Percentiles rank a stretch among this genome's conserved stretches.
Conservation (phyloP, 2,113 vertebrate genomes). For the Sardina pilchardus region DNA sequence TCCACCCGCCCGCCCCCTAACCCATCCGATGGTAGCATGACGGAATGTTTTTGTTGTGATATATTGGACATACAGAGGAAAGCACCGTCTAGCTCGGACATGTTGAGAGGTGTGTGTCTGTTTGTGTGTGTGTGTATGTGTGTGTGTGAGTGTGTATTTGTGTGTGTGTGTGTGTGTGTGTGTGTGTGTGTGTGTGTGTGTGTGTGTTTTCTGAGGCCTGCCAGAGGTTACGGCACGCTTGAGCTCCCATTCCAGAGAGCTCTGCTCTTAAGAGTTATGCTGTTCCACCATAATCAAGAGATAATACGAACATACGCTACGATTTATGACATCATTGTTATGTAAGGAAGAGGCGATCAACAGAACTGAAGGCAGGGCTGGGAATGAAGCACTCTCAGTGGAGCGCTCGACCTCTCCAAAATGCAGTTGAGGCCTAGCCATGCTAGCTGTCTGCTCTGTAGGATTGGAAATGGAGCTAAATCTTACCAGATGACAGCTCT, state of each 20-base stretch:
- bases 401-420: neutral
- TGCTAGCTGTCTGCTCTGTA: neutral
- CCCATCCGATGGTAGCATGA: neutral
- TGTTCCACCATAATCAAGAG: neutral
- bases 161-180: slow-evolving; percentile 2
- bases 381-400: neutral
- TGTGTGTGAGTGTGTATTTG: neutral
- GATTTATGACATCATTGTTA: neutral
- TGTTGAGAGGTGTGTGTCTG: neutral
- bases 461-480: neutral
- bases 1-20: neutral
- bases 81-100: neutral
- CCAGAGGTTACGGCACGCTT: neutral
- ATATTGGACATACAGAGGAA: neutral
- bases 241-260: neutral
- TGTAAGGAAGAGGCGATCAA: neutral
- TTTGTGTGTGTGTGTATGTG: neutral
- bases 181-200: neutral
- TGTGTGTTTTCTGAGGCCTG: neutral
- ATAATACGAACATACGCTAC: slow-evolving; percentile 6
- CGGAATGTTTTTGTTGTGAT: slow-evolving; percentile 1
- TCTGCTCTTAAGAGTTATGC: neutral
- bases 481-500: neutral
- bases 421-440: too few relatives aligned
- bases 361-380: neutral